Percentiles rank a stretch among this genome's conserved stretches.
Evolutionary conservation across 92 coral and sea anemone genomes (phyloP).

Genomic region (Muricea muricata): DNA sequence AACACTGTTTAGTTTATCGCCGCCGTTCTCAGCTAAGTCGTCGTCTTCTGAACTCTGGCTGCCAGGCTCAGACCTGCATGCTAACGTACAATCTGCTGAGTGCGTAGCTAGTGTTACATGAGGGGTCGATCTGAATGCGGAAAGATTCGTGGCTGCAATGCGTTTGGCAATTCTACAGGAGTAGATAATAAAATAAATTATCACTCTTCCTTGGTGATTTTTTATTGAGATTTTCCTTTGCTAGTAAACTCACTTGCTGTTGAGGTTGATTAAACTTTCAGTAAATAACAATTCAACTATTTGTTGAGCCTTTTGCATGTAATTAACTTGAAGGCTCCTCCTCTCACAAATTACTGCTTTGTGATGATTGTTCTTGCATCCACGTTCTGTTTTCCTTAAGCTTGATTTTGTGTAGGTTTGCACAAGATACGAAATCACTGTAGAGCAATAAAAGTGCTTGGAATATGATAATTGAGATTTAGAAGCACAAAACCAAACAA

Average conservation of each 20-base stretch:
- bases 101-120: slow-evolving; percentile 45
- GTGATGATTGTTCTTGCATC: too few relatives aligned
- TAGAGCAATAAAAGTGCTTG: too few relatives aligned
- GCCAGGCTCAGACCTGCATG: slow-evolving; percentile 45
- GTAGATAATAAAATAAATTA: slow-evolving; percentile 16
- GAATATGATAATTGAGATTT: too few relatives aligned
- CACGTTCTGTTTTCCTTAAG: too few relatives aligned
- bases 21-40: background rate
- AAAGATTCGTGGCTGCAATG: slow-evolving; percentile 67
- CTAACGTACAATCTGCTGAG: slow-evolving; percentile 68
- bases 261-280: background rate
- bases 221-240: background rate
- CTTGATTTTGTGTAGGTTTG: too few relatives aligned
- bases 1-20: slow-evolving; percentile 43
- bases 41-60: slow-evolving; percentile 70
- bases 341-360: slow-evolving; percentile 32
- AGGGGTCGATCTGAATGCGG: slow-evolving; percentile 68
- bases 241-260: background rate
- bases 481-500: too few relatives aligned
- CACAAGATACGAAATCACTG: too few relatives aligned
- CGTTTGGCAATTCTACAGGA: slow-evolving; percentile 71
- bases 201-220: background rate
- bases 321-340: slow-evolving; percentile 64
- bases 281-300: background rate
- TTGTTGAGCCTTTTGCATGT: background rate